Evolutionary conservation across 2,888 invertebrate species (phyloP).

Genomic region (Schizotus pectinicornis): DNA sequence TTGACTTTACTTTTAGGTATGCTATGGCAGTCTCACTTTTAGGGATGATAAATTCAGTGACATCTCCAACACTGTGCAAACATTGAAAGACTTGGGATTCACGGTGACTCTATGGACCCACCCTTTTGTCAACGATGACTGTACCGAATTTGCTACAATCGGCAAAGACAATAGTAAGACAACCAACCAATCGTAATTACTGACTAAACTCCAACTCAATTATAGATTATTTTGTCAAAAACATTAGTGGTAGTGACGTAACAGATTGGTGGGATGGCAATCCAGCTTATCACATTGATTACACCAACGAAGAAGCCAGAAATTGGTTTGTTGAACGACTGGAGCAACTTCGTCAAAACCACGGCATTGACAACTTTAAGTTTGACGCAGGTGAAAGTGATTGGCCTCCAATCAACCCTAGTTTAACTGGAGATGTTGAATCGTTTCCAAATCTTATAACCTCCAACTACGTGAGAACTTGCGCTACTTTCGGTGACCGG

Average conservation of each 20-base stretch:
- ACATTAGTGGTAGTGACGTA: conserved; percentile 60
- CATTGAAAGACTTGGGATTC: conserved; percentile 71
- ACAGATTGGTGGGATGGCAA: conserved; percentile 63
- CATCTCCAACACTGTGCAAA: conserved; percentile 65
- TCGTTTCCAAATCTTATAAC: conserved; percentile 66
- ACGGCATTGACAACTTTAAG: conserved; percentile 77
- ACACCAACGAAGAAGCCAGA: conserved; percentile 72
- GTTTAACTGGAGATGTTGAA: conserved; percentile 60
- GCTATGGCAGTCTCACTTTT: conserved; percentile 82
- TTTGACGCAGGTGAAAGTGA: conserved; percentile 83
- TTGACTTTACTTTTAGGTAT: conserved; percentile 55
- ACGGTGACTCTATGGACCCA: conserved; percentile 84
- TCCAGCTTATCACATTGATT: conserved; percentile 70
- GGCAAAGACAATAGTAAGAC: conserved; percentile 23
- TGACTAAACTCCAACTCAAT: not conserved
- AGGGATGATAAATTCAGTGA: conserved; percentile 70
- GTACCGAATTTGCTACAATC: conserved; percentile 55
- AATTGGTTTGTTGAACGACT: conserved; percentile 65
- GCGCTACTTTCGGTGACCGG: conserved; percentile 66
- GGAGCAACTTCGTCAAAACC: conserved; percentile 63
- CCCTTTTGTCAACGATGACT: conserved; percentile 82
- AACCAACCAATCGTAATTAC: not conserved
- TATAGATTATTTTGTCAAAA: conserved; percentile 62
- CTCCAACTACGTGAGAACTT: conserved; percentile 63
- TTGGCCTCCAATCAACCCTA: conserved; percentile 67